Percentiles rank a stretch among this genome's conserved stretches.
phyloP scores from a whole-genome alignment of 2,888 invertebrate species.

The Hymenopus coronatus region DNA sequence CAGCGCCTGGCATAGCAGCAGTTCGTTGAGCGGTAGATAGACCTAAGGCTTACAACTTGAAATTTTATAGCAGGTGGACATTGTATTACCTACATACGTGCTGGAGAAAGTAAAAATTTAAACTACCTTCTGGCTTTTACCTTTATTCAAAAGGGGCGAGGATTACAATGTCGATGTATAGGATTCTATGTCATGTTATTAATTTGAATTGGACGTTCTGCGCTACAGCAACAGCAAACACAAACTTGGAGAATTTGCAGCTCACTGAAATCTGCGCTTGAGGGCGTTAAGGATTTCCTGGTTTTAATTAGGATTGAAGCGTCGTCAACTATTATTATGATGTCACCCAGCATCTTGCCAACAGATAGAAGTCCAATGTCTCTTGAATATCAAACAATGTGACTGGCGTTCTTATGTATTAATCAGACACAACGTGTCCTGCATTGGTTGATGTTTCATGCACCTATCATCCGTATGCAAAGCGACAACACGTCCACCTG shows the following conservation, averaged over 20 bases:
- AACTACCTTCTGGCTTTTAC: too few relatives aligned
- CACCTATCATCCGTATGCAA: background rate
- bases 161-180: too few relatives aligned
- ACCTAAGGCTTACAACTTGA: too few relatives aligned
- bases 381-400: background rate
- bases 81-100: too few relatives aligned
- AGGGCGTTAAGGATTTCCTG: background rate
- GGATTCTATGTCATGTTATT: too few relatives aligned
- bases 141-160: too few relatives aligned
- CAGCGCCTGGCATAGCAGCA: too few relatives aligned
- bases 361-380: background rate
- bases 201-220: too few relatives aligned
- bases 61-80: too few relatives aligned
- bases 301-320: background rate
- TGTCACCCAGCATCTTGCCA: background rate
- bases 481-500: background rate
- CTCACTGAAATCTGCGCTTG: background rate
- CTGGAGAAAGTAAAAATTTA: too few relatives aligned
- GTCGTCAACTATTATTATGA: background rate
- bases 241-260: background rate
- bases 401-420: background rate
- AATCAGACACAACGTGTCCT: background rate
- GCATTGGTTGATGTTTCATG: background rate
- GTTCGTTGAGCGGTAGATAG: too few relatives aligned
- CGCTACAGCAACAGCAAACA: background rate